These are phyloP conservation scores for silkworm (Bombyx mori) DNA, from an alignment of 1,140 invertebrate genomes.

Conservation along the genomic window DNA sequence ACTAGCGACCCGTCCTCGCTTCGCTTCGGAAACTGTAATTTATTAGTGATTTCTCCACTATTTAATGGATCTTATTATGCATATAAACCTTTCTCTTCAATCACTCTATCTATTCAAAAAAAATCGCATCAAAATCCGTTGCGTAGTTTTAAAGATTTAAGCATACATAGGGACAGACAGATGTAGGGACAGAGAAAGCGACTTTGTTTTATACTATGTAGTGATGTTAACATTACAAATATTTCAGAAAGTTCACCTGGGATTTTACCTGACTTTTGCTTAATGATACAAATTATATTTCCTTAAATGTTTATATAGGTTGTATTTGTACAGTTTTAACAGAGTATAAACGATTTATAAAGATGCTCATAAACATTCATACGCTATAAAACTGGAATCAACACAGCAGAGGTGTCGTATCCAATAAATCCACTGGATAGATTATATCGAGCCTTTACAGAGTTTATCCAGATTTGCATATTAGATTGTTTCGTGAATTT, in stretches of 20 bases:
- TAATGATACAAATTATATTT: background rate
- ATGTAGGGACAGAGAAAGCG: no score
- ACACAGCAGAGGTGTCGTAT: background rate
- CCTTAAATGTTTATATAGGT: background rate
- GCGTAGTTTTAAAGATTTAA: no score
- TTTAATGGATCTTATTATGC: no score
- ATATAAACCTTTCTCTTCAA: no score
- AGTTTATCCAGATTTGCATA: slow-evolving; percentile 27
- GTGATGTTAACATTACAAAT: background rate
- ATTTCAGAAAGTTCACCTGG: background rate
- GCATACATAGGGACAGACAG: no score
- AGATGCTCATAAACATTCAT: background rate
- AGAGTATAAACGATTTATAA: background rate
- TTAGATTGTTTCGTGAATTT: slow-evolving; percentile 31
- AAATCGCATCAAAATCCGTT: no score
- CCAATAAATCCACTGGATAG: background rate
- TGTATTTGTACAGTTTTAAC: background rate
- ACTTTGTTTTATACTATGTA: no score
- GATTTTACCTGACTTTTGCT: background rate
- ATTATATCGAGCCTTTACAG: slow-evolving; percentile 19
- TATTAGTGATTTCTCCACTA: no score
- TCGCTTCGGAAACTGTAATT: no score
- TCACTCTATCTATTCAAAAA: no score
- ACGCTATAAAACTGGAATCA: background rate
- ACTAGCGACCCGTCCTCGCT: no score